These are phyloP conservation scores for Engraulis encrasicolus DNA, from an alignment of 2,113 vertebrate genomes.

Conservation along the genomic window DNA sequence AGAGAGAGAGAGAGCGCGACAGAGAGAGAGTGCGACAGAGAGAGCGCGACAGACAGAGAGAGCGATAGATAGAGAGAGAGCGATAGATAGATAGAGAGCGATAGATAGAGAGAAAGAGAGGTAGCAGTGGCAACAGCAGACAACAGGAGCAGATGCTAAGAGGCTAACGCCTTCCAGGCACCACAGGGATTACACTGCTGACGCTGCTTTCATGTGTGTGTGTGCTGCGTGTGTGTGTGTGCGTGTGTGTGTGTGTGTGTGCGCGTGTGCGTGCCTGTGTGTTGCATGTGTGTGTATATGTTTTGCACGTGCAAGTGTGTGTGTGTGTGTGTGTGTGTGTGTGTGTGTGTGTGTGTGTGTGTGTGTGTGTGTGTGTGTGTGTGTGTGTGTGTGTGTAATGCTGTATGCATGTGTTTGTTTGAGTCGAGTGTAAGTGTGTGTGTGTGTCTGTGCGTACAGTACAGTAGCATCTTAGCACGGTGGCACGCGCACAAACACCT, in stretches of 20 bases:
- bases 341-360: neutral
- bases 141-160: conserved; percentile 59
- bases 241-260: neutral
- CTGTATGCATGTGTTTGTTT: neutral
- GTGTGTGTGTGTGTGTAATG: conserved; percentile 22
- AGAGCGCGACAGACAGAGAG: neutral
- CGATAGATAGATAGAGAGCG: neutral
- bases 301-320: too few relatives aligned
- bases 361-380: conserved; percentile 13
- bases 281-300: too few relatives aligned
- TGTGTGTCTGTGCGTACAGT: conserved; percentile 36
- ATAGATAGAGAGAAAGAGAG: neutral
- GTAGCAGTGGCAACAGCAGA: conserved; percentile 24
- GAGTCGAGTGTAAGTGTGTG: conserved; percentile 37
- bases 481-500: conserved; percentile 3
- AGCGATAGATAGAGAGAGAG: neutral
- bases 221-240: neutral
- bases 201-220: neutral
- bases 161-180: conserved; percentile 42
- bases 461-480: conserved; percentile 7
- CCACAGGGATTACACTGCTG: conserved; percentile 21
- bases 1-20: too few relatives aligned
- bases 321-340: conserved; percentile 32
- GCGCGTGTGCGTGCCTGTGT: conserved; percentile 27
- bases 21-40: too few relatives aligned